These are phyloP conservation scores for Agelastica alni DNA, from an alignment of 2,888 invertebrate genomes.

Conservation along the genomic window DNA sequence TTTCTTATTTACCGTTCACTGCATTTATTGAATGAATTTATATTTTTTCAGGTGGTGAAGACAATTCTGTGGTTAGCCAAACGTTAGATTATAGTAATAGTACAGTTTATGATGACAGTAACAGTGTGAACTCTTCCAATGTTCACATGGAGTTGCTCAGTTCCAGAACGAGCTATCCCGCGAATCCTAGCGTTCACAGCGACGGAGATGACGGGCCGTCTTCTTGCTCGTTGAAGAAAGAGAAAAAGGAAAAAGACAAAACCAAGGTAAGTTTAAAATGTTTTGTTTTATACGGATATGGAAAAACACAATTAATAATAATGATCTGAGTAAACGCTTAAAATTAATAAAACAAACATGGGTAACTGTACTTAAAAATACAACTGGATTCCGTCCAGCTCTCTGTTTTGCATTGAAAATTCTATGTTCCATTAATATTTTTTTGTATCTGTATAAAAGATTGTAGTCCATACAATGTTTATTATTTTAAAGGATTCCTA, in stretches of 20 bases:
- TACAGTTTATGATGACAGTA: conserved; percentile 59
- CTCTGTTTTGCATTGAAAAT: no score
- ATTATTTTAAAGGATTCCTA: no score
- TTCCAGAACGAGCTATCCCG: conserved; percentile 62
- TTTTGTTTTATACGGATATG: no score
- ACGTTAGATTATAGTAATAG: conserved; percentile 60
- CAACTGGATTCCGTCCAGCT: no score
- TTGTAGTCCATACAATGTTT: no score
- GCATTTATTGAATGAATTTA: background rate
- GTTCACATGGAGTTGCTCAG: conserved; percentile 61
- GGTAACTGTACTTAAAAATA: no score
- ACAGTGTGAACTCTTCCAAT: conserved; percentile 61
- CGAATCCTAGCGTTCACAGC: conserved; percentile 60
- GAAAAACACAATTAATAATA: no score
- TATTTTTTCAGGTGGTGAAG: conserved; percentile 54
- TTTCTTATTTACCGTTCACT: conserved; percentile 29
- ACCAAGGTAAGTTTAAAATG: conserved; percentile 56
- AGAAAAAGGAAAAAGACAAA: conserved; percentile 52
- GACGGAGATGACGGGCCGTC: conserved; percentile 54
- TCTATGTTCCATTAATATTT: no score
- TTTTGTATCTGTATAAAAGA: no score
- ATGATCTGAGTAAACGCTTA: no score
- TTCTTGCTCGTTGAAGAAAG: conserved; percentile 48
- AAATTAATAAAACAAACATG: no score
- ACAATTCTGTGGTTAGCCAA: conserved; percentile 56